These are phyloP conservation scores for Fopius arisanus DNA, from an alignment of 1,140 invertebrate species.

Conservation along the genomic window DNA sequence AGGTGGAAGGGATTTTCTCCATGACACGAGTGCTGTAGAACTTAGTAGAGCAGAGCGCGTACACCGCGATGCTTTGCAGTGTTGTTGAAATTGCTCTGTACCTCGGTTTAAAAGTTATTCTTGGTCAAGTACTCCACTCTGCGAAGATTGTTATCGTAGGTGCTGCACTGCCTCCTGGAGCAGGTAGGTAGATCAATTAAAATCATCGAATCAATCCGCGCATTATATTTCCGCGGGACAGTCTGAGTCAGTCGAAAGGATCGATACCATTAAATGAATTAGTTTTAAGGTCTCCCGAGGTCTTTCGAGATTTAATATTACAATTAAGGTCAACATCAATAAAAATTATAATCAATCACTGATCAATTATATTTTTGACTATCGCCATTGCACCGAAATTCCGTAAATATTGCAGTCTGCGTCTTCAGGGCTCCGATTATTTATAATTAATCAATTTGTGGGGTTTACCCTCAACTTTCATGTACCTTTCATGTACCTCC, in stretches of 20 bases:
- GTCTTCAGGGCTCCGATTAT: too few relatives aligned
- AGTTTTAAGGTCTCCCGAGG: neutral
- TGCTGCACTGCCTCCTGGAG: constrained; percentile 52
- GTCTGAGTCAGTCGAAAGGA: constrained; percentile 15
- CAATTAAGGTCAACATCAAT: neutral
- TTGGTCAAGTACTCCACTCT: constrained; percentile 38
- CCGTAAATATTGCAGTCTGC: too few relatives aligned
- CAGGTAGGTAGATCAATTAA: constrained; percentile 44
- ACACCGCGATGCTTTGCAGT: constrained; percentile 53
- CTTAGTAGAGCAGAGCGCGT: constrained; percentile 46
- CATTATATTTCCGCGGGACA: constrained; percentile 25
- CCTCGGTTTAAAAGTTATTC: constrained; percentile 35
- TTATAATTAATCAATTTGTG: too few relatives aligned
- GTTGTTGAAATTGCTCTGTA: constrained; percentile 38
- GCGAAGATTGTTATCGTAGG: constrained; percentile 39
- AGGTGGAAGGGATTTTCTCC: neutral
- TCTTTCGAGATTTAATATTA: neutral
- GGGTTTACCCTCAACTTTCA: too few relatives aligned
- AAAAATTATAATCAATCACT: too few relatives aligned
- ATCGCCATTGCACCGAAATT: too few relatives aligned
- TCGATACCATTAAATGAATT: constrained; percentile 22
- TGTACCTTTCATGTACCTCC: neutral
- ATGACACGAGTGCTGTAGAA: constrained; percentile 24
- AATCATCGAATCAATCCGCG: constrained; percentile 15
- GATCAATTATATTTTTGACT: too few relatives aligned